Conservation (phyloP, 2,113 vertebrate species). For the Lophotis ruficrista region DNA sequence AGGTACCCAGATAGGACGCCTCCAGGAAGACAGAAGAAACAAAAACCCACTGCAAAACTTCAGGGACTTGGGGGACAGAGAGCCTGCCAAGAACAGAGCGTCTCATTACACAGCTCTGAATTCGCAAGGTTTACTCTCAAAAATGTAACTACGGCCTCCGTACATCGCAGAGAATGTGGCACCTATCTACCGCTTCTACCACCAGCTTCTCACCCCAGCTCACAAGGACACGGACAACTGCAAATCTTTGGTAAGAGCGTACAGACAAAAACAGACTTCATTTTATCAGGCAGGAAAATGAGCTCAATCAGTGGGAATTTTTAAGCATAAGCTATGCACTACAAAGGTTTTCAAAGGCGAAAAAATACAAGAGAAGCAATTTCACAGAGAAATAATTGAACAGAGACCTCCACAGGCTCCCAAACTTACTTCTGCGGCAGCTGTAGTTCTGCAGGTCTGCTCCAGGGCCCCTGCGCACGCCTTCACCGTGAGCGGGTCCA, state of each 20-base stretch:
- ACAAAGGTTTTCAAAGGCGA: background rate
- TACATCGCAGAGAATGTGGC: accelerated
- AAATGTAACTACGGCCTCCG: background rate
- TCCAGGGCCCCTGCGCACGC: conserved; percentile 83
- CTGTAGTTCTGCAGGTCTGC: conserved; percentile 81
- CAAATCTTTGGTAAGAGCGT: background rate
- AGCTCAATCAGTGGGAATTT: background rate
- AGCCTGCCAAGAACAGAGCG: background rate
- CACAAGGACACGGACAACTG: accelerated
- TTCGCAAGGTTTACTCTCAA: background rate
- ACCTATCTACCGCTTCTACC: background rate
- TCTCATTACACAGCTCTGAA: background rate
- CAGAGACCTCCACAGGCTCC: background rate
- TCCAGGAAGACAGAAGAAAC: background rate
- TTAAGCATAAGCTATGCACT: background rate
- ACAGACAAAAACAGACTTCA: background rate
- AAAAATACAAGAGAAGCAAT: background rate
- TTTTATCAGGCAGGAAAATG: background rate
- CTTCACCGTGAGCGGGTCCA: conserved; percentile 93
- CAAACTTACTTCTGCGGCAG: conserved; percentile 82
- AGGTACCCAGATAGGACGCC: background rate
- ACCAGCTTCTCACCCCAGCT: background rate
- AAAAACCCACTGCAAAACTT: background rate
- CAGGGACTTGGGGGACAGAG: background rate
- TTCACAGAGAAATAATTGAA: accelerated